Evolutionary conservation across 1,140 invertebrate species (phyloP).

Genomic region (Leptinotarsa lineolata): DNA sequence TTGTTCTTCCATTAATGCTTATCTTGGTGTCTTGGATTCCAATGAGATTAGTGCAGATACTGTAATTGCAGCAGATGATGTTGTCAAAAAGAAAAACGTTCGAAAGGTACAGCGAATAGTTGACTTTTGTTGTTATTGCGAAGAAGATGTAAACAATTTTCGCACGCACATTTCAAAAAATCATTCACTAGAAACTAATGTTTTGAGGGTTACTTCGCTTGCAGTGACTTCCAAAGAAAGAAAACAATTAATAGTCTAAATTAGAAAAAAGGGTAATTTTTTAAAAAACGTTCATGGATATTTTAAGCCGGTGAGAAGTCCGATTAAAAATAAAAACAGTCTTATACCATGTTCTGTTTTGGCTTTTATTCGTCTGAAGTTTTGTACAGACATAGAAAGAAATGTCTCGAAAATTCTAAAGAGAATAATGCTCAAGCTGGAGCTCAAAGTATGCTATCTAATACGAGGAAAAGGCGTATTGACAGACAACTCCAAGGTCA

Average conservation of each 20-base stretch:
- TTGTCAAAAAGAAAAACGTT: neutral
- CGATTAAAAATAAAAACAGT: neutral
- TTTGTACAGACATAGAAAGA: conserved; percentile 20
- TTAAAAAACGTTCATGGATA: conserved; percentile 13
- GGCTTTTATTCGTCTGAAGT: conserved; percentile 16
- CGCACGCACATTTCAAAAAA: conserved; percentile 29
- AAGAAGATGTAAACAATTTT: conserved; percentile 29
- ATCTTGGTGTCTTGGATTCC: too few relatives aligned
- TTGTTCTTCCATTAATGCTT: too few relatives aligned
- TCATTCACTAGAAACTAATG: conserved; percentile 24
- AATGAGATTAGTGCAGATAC: too few relatives aligned
- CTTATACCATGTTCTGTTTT: conserved; percentile 12
- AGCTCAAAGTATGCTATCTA: conserved; percentile 10
- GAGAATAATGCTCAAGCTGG: conserved; percentile 6
- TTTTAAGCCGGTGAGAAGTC: conserved; percentile 10
- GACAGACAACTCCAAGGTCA: conserved; percentile 31
- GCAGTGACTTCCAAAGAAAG: conserved; percentile 20
- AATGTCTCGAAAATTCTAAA: neutral
- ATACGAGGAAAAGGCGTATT: conserved; percentile 16
- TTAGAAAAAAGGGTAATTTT: conserved; percentile 33
- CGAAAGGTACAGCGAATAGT: too few relatives aligned
- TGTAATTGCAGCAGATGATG: neutral
- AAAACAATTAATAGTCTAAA: conserved; percentile 22
- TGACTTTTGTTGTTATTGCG: too few relatives aligned
- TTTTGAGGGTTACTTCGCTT: conserved; percentile 26